Evolutionary conservation across 1,140 invertebrate species (phyloP), one percentile per base, ranked within the genome.

Genomic region (Danaus melanippus): DNA sequence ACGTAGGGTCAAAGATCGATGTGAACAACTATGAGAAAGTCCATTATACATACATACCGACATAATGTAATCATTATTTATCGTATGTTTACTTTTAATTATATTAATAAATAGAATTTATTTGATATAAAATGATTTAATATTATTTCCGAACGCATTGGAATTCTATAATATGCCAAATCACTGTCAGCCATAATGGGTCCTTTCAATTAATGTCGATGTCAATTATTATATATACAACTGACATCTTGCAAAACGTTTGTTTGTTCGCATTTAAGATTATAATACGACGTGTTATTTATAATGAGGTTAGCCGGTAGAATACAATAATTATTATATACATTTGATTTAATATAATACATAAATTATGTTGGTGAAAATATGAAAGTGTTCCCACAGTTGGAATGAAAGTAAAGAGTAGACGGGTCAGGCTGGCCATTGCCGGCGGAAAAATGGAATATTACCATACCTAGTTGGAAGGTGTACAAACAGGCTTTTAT

Each of bases 401-500:
- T 58, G 61, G 39, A 4, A 47, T 44, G 54, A 57, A 56, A 60
- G 62, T 43, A 12, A 15, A 40, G 47, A 9, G 51, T 47, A 51
- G 49, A 42, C 47, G 12, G 10, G 46, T 9, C 40, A 46, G 46
- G 21, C 44, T 46, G 21, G 51, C 56, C 63, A 52, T 58, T 58
- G 53, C 54, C 55, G 63, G 43, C 52, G 61, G 60, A 65, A 65
- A 65, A 65, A 65, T 65, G 63, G 61, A 56, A 61, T 65, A 64
- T 61, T 65, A 58, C 63, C 63, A 65, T 61, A 60, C 58, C 41
- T 40, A 63, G 61, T 58, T 52, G 56, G 58, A 32, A 32, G 2
- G 21, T 32, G 21, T 32, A 32, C 21, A 8, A 32, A 32, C 21
- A 32, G 21, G 21, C 21, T 32, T 32, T 32, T 32, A 32, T 15